Conservation (phyloP, 2,888 invertebrate genomes). For the Lasioglossum oenotherae region DNA sequence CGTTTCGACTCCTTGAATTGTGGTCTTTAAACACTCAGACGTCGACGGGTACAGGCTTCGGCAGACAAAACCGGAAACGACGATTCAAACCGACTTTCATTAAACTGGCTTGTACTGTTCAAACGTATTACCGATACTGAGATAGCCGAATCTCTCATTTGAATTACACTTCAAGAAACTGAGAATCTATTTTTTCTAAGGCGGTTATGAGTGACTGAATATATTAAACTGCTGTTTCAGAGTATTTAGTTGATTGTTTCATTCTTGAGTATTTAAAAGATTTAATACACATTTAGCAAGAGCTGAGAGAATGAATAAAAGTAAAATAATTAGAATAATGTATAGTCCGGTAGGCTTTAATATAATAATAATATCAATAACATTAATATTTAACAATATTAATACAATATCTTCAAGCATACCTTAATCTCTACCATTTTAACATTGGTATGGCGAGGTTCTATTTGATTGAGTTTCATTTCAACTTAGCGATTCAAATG, state of each 20-base stretch:
- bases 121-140: background rate
- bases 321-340: background rate
- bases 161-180: background rate
- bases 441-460: background rate
- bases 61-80: background rate
- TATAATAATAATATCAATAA: too few species aligned
- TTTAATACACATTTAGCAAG: background rate
- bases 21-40: conserved; percentile 33
- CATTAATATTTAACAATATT: too few species aligned
- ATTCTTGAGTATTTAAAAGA: background rate
- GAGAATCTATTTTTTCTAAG: background rate
- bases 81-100: background rate
- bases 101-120: background rate
- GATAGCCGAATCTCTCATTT: background rate
- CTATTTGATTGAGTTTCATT: background rate
- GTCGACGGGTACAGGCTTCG: background rate
- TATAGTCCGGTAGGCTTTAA: background rate
- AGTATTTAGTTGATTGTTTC: background rate
- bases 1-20: conserved; percentile 36
- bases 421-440: background rate
- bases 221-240: background rate
- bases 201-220: background rate
- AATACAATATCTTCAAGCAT: background rate
- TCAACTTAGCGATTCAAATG: background rate
- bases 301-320: background rate